These are phyloP conservation scores for Cynopterus brachyotis DNA, from an alignment of 2,113 vertebrate species.

Conservation along the genomic window DNA sequence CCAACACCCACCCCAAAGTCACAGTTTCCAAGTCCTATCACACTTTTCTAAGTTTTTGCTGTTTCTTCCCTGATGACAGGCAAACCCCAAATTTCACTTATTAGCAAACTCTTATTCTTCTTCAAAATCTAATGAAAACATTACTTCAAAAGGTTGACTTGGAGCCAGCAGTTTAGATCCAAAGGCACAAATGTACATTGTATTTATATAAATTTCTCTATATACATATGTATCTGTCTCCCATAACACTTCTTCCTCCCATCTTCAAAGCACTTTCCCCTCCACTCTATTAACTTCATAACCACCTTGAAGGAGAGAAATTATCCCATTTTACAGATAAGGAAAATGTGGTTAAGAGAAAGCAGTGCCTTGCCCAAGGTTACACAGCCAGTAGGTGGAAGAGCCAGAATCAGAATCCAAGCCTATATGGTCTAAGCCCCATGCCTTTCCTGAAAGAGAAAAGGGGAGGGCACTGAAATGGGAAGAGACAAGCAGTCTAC, in stretches of 20 bases:
- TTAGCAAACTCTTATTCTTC: background rate
- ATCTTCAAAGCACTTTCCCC: background rate
- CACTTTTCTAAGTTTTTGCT: background rate
- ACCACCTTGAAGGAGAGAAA: background rate
- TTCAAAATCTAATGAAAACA: conserved; percentile 2
- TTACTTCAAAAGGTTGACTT: background rate
- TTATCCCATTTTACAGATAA: background rate
- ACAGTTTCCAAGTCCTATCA: background rate
- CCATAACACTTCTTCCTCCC: background rate
- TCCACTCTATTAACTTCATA: background rate
- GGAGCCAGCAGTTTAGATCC: background rate
- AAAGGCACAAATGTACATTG: background rate
- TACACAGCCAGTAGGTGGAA: background rate
- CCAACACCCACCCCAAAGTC: background rate
- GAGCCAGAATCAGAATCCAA: background rate
- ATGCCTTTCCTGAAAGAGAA: background rate
- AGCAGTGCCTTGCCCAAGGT: background rate
- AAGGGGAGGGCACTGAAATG: background rate
- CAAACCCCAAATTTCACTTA: background rate
- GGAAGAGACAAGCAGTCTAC: background rate
- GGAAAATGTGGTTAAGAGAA: background rate
- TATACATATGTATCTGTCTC: background rate
- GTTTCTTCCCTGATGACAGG: background rate
- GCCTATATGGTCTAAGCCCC: background rate
- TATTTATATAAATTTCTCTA: background rate